Evolutionary conservation across 2,113 vertebrate species (phyloP), one percentile per base, ranked within the genome.

Genomic region (Trinectes maculatus): DNA sequence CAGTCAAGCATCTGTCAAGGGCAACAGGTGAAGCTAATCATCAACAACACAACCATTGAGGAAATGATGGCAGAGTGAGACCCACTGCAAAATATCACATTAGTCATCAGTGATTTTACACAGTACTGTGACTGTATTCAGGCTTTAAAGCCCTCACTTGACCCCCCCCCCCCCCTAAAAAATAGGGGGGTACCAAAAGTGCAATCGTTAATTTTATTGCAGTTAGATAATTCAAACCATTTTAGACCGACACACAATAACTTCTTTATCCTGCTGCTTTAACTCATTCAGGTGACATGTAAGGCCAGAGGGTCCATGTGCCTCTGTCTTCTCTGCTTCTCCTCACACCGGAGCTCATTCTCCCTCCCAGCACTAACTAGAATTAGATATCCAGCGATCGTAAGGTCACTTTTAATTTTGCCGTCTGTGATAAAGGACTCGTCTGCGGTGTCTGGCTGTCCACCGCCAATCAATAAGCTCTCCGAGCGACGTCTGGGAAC

Each of bases 381-480:
- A 34, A 57, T 61, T 57, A 54, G 48, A 66, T 67, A n/a, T 24
- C 36, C 26, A 31, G 66, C 37, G 28, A 54, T 68, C 11, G 0
- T 64, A 55, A 63, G 36, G 59, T 71, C 60, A 60, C 67, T 58
- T 78, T 87, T 71, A 43, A 80, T 81, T 86, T 81, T 58, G 56
- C 56, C 59, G 8, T 67, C 47, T 42, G 47, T 78, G 61, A 72
- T 81, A 65, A 71, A 82, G 78, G 76, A 76, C 67, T 28, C 34
- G 56, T 77, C 57, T 65, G 61, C 26, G 37, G 60, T 80, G 78
- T 88, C 68, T 80, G 72, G 62, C 64, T 85, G 65, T 74, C n/a
- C 69, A 77, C 65, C 62, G 29, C 74, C n/a, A 77, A 86, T 87
- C 78, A 60, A 86, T 89, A 82, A 46, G 52, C 56, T 77, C 59